Percentiles rank a stretch among this genome's conserved stretches.
Conservation (phyloP, 2,888 invertebrate species). For the Papilio protenor region DNA sequence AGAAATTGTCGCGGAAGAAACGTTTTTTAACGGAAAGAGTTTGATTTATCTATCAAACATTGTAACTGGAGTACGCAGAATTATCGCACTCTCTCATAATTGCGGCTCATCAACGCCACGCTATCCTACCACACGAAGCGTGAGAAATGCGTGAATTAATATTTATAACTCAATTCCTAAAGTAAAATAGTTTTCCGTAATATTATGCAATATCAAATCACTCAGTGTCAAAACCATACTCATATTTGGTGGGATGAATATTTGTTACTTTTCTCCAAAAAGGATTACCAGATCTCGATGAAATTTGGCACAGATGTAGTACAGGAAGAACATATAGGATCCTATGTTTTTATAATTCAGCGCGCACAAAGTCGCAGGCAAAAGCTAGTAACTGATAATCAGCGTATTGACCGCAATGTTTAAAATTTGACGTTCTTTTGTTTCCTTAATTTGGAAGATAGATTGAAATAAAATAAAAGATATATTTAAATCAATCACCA, state of each 20-base stretch:
- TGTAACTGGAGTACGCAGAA: not conserved
- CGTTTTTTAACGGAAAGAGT: not conserved
- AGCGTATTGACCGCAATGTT: not conserved
- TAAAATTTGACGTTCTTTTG: too few species aligned
- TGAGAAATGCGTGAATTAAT: slow-evolving; percentile 46
- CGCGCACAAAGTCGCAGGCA: too few species aligned
- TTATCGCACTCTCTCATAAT: slow-evolving; percentile 8
- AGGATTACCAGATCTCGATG: too few species aligned
- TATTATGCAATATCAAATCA: not conserved
- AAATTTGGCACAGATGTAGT: too few species aligned
- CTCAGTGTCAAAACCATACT: not conserved
- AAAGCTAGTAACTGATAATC: too few species aligned
- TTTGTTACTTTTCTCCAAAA: too few species aligned
- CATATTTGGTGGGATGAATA: not conserved
- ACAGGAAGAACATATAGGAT: too few species aligned
- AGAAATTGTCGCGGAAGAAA: not conserved
- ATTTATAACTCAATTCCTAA: slow-evolving; percentile 45
- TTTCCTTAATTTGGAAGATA: too few species aligned
- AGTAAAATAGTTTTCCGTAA: not conserved
- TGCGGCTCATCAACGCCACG: slow-evolving; percentile 33
- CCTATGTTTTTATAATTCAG: not conserved
- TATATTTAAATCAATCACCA: not conserved
- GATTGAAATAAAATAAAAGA: too few species aligned
- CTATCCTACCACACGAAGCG: slow-evolving; percentile 43
- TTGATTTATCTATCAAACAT: not conserved